Percentiles rank a stretch among this genome's conserved stretches.
These are phyloP conservation scores for Drosophila asahinai DNA, from an alignment of 1,140 invertebrate species.

Conservation along the genomic window DNA sequence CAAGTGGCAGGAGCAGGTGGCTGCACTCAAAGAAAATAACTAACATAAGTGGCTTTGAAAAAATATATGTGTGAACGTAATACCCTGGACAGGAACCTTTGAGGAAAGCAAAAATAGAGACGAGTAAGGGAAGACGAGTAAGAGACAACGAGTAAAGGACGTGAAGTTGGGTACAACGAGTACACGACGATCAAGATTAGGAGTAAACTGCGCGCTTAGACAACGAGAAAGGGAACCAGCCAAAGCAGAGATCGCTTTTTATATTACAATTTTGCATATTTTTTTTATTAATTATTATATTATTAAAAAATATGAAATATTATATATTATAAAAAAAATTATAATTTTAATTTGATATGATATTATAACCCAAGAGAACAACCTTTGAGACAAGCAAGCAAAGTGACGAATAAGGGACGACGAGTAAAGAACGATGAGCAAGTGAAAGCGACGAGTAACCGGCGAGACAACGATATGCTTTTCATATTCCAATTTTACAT, in stretches of 20 bases:
- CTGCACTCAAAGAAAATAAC: conserved; percentile 3
- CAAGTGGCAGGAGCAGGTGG: neutral
- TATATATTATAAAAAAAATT: too few relatives aligned
- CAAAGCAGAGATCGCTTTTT: too few relatives aligned
- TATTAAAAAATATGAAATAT: too few relatives aligned
- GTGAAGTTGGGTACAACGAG: too few relatives aligned
- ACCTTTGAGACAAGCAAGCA: too few relatives aligned
- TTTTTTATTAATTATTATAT: too few relatives aligned
- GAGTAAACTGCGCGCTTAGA: neutral
- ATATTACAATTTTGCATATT: too few relatives aligned
- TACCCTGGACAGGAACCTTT: neutral
- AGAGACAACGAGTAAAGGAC: neutral
- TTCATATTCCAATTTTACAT: too few relatives aligned
- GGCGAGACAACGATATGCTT: neutral
- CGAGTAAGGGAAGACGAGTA: neutral
- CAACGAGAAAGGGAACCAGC: neutral
- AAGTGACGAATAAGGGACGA: neutral
- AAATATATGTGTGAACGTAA: too few relatives aligned
- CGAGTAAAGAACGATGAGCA: neutral
- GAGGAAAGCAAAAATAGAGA: too few relatives aligned
- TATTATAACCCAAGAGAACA: too few relatives aligned
- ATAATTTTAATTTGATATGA: too few relatives aligned
- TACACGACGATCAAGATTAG: neutral
- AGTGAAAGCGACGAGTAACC: neutral
- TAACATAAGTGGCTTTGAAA: neutral